Percentiles rank a stretch among this genome's conserved stretches.
These are phyloP conservation scores for Platycercus adscitus DNA, from an alignment of 2,113 vertebrate species.

Conservation along the genomic window DNA sequence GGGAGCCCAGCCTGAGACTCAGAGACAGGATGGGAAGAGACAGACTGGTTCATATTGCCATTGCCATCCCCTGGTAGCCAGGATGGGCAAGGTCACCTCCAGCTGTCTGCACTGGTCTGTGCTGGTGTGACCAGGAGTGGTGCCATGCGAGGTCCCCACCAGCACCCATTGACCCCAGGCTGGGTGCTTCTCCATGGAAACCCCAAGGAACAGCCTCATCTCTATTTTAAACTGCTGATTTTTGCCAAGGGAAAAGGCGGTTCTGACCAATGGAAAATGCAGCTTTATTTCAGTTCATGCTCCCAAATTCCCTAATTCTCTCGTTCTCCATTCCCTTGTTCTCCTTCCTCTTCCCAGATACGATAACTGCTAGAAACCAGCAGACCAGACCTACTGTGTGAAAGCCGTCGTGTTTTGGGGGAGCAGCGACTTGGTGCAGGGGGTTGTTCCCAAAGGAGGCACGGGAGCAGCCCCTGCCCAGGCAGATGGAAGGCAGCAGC, in stretches of 20 bases:
- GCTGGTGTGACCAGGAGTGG: too few species aligned
- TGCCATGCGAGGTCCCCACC: fast-evolving
- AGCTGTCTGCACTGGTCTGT: fast-evolving
- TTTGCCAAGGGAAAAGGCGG: neutral
- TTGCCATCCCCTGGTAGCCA: too few species aligned
- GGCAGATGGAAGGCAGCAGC: constrained; percentile 43
- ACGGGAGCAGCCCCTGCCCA: fast-evolving
- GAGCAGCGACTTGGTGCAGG: neutral
- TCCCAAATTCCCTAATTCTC: neutral
- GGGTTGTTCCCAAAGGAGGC: neutral
- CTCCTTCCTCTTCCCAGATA: neutral
- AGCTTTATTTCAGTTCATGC: neutral
- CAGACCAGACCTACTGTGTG: neutral
- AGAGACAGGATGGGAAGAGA: neutral
- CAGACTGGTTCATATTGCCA: neutral
- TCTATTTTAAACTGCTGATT: neutral
- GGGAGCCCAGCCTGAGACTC: fast-evolving
- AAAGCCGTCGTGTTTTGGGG: fast-evolving
- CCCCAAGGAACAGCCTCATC: neutral
- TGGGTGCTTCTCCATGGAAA: neutral
- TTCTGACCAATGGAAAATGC: fast-evolving
- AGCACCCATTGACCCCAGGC: neutral
- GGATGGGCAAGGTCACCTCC: neutral
- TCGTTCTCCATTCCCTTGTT: neutral
- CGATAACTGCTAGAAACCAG: neutral